A percentile compares a stretch with the other conserved stretches of the same genome.
phyloP scores from a whole-genome alignment of 2,888 invertebrate species.

The Melolontha melolontha region DNA sequence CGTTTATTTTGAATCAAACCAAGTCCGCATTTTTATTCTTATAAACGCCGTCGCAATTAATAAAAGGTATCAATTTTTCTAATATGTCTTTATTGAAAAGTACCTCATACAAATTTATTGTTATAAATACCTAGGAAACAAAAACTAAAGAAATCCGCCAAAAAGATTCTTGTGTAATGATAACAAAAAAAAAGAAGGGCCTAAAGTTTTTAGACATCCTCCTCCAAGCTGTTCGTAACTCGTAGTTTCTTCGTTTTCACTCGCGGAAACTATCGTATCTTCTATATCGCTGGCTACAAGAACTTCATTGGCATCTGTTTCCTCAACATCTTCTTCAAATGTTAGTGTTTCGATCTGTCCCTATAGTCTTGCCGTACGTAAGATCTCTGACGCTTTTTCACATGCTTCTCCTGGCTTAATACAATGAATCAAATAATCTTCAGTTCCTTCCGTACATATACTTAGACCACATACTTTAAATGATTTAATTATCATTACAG shows the following conservation, averaged over 20 bases:
- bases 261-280: background rate
- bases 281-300: slow-evolving; percentile 1
- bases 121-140: no score
- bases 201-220: background rate
- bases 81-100: no score
- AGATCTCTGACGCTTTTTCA: slow-evolving; percentile 3
- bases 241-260: slow-evolving; percentile 5
- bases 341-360: background rate
- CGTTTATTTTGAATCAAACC: slow-evolving; percentile 6
- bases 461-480: no score
- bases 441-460: background rate
- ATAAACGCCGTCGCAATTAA: no score
- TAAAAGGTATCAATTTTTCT: no score
- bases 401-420: no score
- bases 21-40: no score
- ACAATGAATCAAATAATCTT: slow-evolving; percentile 5
- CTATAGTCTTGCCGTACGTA: background rate
- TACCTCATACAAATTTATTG: no score
- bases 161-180: no score
- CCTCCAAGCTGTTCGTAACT: background rate
- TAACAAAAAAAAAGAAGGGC: background rate
- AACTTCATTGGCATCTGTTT: background rate
- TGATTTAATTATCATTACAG: no score
- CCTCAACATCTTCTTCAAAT: no score
- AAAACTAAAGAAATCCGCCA: no score